Conservation (phyloP, 2,888 invertebrate genomes). For the Rhorus exstirpatorius region DNA sequence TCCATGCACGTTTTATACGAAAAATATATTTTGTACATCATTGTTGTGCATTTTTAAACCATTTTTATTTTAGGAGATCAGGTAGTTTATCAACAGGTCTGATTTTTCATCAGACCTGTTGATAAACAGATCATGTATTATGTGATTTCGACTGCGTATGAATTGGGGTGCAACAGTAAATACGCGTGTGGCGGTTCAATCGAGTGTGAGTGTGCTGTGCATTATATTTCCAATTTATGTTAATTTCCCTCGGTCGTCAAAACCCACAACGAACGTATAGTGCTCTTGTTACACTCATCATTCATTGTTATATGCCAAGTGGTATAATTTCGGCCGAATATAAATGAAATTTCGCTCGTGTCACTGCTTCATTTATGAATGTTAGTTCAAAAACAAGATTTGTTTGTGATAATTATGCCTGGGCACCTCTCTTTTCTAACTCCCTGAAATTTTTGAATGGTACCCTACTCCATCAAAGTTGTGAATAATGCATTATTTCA, state of each 20-base stretch:
- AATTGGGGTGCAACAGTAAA: not conserved
- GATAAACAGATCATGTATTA: too few relatives aligned
- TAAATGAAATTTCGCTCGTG: slow-evolving; percentile 59
- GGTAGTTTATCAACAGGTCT: too few relatives aligned
- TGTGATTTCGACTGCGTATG: slow-evolving; percentile 16
- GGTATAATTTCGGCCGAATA: too few relatives aligned
- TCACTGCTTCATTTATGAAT: slow-evolving; percentile 69
- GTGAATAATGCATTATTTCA: slow-evolving; percentile 25
- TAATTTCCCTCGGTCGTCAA: slow-evolving; percentile 33
- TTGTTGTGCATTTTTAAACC: too few relatives aligned
- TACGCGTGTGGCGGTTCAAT: slow-evolving; percentile 22
- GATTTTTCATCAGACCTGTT: too few relatives aligned
- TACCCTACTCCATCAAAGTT: not conserved
- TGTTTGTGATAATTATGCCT: slow-evolving; percentile 52
- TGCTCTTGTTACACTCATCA: slow-evolving; percentile 33
- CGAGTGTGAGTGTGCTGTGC: slow-evolving; percentile 15
- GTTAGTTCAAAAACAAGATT: slow-evolving; percentile 73
- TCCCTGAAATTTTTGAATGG: slow-evolving; percentile 34
- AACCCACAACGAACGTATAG: slow-evolving; percentile 30
- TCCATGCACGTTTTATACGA: too few relatives aligned
- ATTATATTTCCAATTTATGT: slow-evolving; percentile 37
- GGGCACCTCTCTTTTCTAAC: slow-evolving; percentile 36
- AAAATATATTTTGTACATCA: too few relatives aligned
- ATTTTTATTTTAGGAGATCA: too few relatives aligned
- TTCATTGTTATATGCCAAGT: too few relatives aligned